phyloP scores from a whole-genome alignment of 1,140 invertebrate species.

The Ceratosolen solmsi region DNA sequence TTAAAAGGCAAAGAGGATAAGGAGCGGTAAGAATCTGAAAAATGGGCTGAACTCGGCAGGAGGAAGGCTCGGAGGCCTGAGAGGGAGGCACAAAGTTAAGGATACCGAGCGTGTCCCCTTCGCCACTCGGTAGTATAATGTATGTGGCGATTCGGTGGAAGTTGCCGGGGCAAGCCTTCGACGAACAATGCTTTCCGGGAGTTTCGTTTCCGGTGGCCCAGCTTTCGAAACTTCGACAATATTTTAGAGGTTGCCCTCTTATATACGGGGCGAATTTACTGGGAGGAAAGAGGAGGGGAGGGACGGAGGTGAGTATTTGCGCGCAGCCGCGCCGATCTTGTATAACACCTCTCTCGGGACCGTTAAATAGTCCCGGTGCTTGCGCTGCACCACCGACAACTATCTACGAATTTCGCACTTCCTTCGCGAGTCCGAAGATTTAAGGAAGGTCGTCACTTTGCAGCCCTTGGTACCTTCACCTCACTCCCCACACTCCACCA shows the following conservation, averaged over 20 bases:
- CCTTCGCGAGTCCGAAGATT: constrained; percentile 13
- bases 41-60: too few relatives aligned
- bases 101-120: constrained; percentile 58
- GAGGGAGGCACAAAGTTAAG: constrained; percentile 57
- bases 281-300: not conserved
- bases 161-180: constrained; percentile 54
- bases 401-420: constrained; percentile 20
- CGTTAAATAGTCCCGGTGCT: constrained; percentile 59
- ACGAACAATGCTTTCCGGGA: constrained; percentile 67
- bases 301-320: constrained; percentile 42
- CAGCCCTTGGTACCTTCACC: not conserved
- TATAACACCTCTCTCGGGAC: constrained; percentile 58
- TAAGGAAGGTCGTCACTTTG: constrained; percentile 3
- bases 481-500: too few relatives aligned
- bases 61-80: not conserved
- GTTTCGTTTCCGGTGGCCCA: constrained; percentile 58
- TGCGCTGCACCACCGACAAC: not conserved
- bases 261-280: constrained; percentile 19
- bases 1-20: constrained; percentile 42
- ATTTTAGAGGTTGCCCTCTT: constrained; percentile 60
- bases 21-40: constrained; percentile 50
- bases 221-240: constrained; percentile 67
- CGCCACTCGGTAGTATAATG: constrained; percentile 61
- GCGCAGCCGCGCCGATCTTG: constrained; percentile 53
- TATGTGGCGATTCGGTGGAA: constrained; percentile 69